Evolutionary conservation across 2,113 vertebrate genomes (phyloP).

Genomic region (Ictalurus punctatus): DNA sequence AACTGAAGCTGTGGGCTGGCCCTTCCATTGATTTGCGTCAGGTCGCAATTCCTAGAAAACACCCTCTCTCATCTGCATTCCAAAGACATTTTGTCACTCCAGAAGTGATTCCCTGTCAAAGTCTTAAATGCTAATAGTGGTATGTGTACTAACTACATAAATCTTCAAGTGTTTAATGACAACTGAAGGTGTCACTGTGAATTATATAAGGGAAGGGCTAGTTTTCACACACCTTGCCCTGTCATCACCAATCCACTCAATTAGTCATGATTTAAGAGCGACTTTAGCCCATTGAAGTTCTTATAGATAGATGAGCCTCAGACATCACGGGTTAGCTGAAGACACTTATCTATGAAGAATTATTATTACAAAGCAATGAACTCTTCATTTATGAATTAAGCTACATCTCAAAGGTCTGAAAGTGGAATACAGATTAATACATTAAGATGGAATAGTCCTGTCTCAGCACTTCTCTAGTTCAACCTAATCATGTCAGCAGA

Average conservation of each 20-base stretch:
- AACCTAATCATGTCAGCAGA: neutral
- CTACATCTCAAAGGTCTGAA: neutral
- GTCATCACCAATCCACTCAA: neutral
- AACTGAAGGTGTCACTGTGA: constrained; percentile 15
- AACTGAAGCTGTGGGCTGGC: neutral
- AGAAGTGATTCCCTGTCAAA: constrained; percentile 6
- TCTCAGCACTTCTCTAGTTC: neutral
- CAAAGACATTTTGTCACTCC: constrained; percentile 4
- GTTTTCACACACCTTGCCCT: constrained; percentile 19
- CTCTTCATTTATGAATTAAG: neutral
- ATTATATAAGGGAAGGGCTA: neutral
- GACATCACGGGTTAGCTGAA: neutral
- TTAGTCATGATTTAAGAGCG: neutral
- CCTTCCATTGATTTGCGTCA: constrained; percentile 22
- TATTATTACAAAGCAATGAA: neutral
- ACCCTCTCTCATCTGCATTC: constrained; percentile 23
- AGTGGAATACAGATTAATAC: neutral
- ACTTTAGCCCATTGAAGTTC: neutral
- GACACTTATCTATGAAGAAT: neutral
- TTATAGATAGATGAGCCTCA: neutral
- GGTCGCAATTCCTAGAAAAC: constrained; percentile 9
- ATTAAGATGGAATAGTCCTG: neutral
- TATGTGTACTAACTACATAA: neutral
- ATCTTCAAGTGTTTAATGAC: constrained; percentile 20
- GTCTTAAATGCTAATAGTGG: neutral